Evolutionary conservation across 2,113 vertebrate species (phyloP), one percentile per base, ranked within the genome.

Genomic region (Larimichthys crocea): DNA sequence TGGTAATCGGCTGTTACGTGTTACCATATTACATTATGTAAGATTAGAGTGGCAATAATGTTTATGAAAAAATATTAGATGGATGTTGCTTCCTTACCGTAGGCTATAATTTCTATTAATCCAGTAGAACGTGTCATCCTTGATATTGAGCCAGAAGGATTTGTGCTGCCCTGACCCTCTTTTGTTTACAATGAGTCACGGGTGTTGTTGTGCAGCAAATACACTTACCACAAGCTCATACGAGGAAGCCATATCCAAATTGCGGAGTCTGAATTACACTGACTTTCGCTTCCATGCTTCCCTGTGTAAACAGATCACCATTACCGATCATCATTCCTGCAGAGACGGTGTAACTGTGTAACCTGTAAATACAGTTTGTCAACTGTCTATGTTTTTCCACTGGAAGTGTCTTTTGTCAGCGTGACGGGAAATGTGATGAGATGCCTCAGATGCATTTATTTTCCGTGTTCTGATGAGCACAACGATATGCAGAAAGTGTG

Each of bases 161-260:
- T 83, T 91, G 65, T 85, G 76, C 74, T 63, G 69, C 59, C 26
- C 75, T 74, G 72, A 89, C 74, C 85, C 59, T 84, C 72, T 76
- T 72, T 75, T 88, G 76, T 88, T 92, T 84, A 75, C 84, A 79
- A 26, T 89, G 80, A 88, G 74, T 85, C 82, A 86, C 24, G 24
- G 70, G 26, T 81, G 67, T 67, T 71, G 67, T 75, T 81, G 31
- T 60, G 17, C 83, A 68, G 60, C 68, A 81, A 85, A 74, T 68
- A 63, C 63, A 72, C 75, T 88, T 65, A 86, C 31, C 69, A 76
- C 64, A 67, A 59, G 50, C 72, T 80, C 81, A 82, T 64, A 55
- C 29, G 67, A 75, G 61, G 59, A 69, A 76, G 68, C 46, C 10
- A 20, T 61, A 48, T 85, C 55, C 68, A 83, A 86, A 89, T 66